Conservation (phyloP, 1,140 invertebrate genomes). For the Diploscapter pachys region DNA sequence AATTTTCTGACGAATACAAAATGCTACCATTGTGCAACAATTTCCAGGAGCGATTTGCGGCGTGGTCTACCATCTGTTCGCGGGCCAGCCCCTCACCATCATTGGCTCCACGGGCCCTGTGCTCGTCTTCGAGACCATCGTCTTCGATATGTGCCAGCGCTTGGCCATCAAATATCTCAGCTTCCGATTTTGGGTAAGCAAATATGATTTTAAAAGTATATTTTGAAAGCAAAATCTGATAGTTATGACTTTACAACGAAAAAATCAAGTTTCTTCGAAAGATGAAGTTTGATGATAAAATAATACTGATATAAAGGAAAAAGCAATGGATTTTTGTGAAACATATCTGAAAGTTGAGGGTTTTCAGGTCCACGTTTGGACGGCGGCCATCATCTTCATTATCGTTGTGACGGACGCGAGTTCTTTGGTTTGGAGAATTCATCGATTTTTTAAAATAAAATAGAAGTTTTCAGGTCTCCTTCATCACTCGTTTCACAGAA, state of each 20-base stretch:
- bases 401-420: conserved; percentile 93
- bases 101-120: conserved; percentile 96
- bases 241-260: too few relatives aligned
- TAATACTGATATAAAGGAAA: too few relatives aligned
- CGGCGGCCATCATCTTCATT: conserved; percentile 76
- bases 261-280: too few relatives aligned
- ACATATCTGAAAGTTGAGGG: too few relatives aligned
- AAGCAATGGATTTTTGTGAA: too few relatives aligned
- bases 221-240: too few relatives aligned
- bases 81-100: conserved; percentile 94
- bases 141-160: conserved; percentile 83
- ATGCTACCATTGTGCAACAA: not conserved
- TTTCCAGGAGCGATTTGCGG: conserved; percentile 78
- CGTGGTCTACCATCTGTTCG: conserved; percentile 89
- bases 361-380: conserved; percentile 74
- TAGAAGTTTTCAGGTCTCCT: conserved; percentile 71
- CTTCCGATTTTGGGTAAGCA: conserved; percentile 80
- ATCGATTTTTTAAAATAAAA: conserved; percentile 3
- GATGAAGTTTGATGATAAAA: too few relatives aligned
- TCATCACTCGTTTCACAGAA: conserved; percentile 97
- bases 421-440: conserved; percentile 66
- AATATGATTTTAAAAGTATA: not conserved
- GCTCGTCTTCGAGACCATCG: conserved; percentile 93
- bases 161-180: conserved; percentile 75
- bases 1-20: not conserved